Evolutionary conservation across 35 echinoderm and acorn worm genomes (phyloP).

Genomic region (Stichopus chloronotus): DNA sequence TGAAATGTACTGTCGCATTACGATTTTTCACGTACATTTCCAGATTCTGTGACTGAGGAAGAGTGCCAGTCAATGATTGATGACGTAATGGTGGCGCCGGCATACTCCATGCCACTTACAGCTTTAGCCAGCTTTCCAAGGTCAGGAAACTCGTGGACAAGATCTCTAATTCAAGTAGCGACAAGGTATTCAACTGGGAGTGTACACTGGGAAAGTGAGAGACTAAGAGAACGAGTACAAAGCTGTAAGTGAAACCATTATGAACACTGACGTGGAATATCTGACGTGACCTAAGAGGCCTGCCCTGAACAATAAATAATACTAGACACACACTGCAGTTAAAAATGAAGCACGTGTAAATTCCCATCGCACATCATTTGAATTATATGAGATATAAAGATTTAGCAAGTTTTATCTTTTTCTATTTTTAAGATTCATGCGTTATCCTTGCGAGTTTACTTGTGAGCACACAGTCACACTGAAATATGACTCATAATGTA

Average conservation of each 20-base stretch:
- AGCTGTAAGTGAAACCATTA: not conserved
- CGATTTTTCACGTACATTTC: not conserved
- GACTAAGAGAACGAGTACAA: not conserved
- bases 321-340: too few relatives aligned
- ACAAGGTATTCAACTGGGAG: constrained; percentile 72
- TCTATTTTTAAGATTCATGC: too few relatives aligned
- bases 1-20: not conserved
- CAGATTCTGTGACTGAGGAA: not conserved
- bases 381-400: too few relatives aligned
- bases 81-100: constrained; percentile 5
- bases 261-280: too few relatives aligned
- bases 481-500: too few relatives aligned
- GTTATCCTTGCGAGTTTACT: too few relatives aligned
- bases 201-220: constrained; percentile 40
- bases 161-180: constrained; percentile 66
- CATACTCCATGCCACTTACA: constrained; percentile 61
- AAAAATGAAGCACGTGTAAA: too few relatives aligned
- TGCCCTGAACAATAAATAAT: too few relatives aligned
- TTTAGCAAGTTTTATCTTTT: too few relatives aligned
- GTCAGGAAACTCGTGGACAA: constrained; percentile 82
- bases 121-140: constrained; percentile 82
- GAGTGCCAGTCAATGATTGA: not conserved
- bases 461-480: too few relatives aligned
- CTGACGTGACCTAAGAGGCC: too few relatives aligned
- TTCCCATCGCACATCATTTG: too few relatives aligned